Conservation (phyloP, 1,140 invertebrate genomes). For the Leptestheria dahalacensis region DNA sequence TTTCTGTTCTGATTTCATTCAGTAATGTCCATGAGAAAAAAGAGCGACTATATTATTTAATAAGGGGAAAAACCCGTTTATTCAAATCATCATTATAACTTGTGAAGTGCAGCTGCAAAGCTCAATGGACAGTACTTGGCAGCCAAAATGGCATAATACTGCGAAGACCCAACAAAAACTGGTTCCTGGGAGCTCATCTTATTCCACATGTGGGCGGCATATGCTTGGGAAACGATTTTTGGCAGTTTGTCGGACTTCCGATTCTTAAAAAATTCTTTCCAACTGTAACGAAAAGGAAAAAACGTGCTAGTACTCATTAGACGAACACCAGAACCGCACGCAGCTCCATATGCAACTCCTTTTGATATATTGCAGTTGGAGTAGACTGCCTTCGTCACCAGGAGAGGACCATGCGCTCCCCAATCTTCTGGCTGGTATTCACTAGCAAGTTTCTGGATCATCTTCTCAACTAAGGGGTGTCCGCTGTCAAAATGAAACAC, state of each 20-base stretch:
- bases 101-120: neutral
- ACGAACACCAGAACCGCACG: neutral
- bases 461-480: neutral
- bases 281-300: neutral
- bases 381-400: neutral
- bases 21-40: too few relatives aligned
- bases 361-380: neutral
- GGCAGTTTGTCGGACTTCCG: neutral
- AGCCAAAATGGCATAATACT: conserved; percentile 1
- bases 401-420: neutral
- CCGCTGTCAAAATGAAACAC: conserved; percentile 1
- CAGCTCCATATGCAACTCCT: neutral
- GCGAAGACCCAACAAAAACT: conserved; percentile 1
- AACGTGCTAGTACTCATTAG: neutral
- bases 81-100: neutral
- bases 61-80: neutral
- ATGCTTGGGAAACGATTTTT: neutral
- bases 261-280: neutral
- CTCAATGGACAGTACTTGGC: conserved; percentile 9
- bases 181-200: neutral
- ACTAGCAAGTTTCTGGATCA: neutral
- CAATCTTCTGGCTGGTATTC: neutral
- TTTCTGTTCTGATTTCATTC: too few relatives aligned
- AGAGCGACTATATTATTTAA: too few relatives aligned
- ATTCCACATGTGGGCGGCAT: conserved; percentile 8